Conservation (phyloP, 2,888 invertebrate genomes). For the Diabrotica balteata region DNA sequence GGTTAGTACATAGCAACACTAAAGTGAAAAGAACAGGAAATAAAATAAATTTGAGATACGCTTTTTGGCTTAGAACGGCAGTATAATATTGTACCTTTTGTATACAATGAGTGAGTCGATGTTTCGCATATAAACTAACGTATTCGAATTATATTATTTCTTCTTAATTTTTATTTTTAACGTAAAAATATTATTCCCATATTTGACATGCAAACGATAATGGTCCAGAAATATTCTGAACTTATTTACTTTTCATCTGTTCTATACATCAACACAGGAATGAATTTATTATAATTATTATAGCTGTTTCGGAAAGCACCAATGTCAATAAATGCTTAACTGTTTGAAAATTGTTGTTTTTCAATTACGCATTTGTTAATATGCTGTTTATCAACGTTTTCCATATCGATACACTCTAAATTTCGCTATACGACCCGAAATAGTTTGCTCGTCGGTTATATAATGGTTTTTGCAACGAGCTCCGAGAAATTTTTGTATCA, state of each 20-base stretch:
- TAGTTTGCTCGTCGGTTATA: conserved; percentile 3
- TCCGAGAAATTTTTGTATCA: neutral
- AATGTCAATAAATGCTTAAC: conserved; percentile 29
- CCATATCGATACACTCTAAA: conserved; percentile 25
- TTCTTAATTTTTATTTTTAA: neutral
- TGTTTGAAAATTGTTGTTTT: conserved; percentile 33
- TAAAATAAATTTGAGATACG: too few relatives aligned
- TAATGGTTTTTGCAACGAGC: neutral
- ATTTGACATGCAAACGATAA: conserved; percentile 4
- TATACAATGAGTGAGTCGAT: too few relatives aligned
- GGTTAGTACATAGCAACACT: too few relatives aligned
- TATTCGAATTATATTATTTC: too few relatives aligned
- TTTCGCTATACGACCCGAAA: conserved; percentile 9
- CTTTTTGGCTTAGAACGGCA: too few relatives aligned
- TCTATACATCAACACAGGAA: conserved; percentile 16
- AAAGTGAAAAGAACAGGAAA: too few relatives aligned
- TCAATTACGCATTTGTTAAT: conserved; percentile 36
- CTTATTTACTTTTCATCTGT: conserved; percentile 28
- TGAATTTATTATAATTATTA: conserved; percentile 29
- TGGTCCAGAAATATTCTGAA: conserved; percentile 15
- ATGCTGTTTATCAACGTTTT: conserved; percentile 34
- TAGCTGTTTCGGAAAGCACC: conserved; percentile 23
- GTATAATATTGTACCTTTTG: too few relatives aligned
- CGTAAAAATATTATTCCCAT: neutral
- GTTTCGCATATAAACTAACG: too few relatives aligned